Base-by-base conservation (phyloP, 37 sponge, comb jelly and placozoan genomes). In the Petrosia ficiformis region DNA sequence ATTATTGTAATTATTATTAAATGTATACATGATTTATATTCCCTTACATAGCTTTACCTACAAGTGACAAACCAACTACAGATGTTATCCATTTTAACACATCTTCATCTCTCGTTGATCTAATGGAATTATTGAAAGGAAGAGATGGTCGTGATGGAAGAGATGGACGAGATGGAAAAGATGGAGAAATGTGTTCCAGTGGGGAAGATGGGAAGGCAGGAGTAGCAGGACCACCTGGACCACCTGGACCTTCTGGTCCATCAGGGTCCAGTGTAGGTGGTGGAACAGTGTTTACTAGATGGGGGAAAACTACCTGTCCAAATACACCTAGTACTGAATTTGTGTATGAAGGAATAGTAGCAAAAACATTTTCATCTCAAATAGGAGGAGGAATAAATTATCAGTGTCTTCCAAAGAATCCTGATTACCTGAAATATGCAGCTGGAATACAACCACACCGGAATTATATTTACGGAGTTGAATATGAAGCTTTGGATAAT, bases 391-490 rank as follows among this genome's bases (percentile, higher is more conserved):
- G 39, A 61, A 31, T 3, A 21, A 75, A 75, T 64, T 75, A 75
- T 30, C 76, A 58, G 39, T 75, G 76, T 43, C 31, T 75, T 35
- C 76, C 76, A 38, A 22, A 57, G 10, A 34, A 16, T 22, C 76
- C 76, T 29, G 44, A 82, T 54, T 82, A 82, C 58, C 5, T 29
- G 1, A 48, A 39, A 37, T 74, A 74, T 39, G 10, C 0, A 26
- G 22, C 82, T 22, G 75, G 82, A 32, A 68, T 74, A 16, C 82
- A 82, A 38, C 60, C 75, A 30, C 0, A 48, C 41, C 68, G n/a
- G n/a, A 74, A 34, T 34, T 41, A 58, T 28, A 22, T 82, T 38
- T 67, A 67, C 67, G 82, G 82, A 16, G 38, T 63, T 28, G 82
- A 82, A 69, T 82, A 44, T 82, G 68, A 82, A 31, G 16, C 4